Evolutionary conservation across 2,888 invertebrate species (phyloP).

Genomic region (Habroteleia sp.): DNA sequence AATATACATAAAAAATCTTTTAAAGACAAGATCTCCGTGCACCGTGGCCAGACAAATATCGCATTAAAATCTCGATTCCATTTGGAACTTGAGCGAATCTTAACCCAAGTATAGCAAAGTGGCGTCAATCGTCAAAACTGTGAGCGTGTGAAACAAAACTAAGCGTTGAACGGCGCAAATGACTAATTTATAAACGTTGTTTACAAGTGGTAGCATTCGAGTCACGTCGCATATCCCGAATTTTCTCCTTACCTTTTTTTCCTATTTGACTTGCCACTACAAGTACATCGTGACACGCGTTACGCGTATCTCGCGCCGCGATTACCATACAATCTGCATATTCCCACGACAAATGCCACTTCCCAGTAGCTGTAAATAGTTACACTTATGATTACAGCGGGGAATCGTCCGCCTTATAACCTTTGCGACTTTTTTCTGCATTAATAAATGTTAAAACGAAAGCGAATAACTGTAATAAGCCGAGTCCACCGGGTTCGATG

Average conservation of each 20-base stretch:
- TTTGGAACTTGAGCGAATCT: too few species aligned
- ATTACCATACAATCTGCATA: constrained; percentile 80
- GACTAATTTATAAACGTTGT: constrained; percentile 51
- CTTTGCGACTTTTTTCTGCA: constrained; percentile 38
- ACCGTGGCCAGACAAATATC: too few species aligned
- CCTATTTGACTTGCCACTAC: constrained; percentile 28
- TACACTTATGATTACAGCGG: constrained; percentile 59
- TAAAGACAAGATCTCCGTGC: too few species aligned
- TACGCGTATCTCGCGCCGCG: constrained; percentile 72
- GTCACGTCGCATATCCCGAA: constrained; percentile 56
- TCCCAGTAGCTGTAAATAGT: constrained; percentile 72
- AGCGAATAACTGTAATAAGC: constrained; percentile 32
- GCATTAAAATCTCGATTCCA: too few species aligned
- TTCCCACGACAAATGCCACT: constrained; percentile 70
- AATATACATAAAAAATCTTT: too few species aligned
- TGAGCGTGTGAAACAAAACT: constrained; percentile 29
- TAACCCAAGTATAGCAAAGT: too few species aligned
- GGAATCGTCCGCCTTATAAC: constrained; percentile 54
- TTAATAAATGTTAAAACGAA: constrained; percentile 33
- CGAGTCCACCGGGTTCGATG: constrained; percentile 6
- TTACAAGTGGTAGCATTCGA: constrained; percentile 41
- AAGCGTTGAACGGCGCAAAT: constrained; percentile 26
- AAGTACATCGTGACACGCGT: constrained; percentile 69
- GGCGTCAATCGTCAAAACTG: neutral
- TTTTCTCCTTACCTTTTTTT: constrained; percentile 45